Evolutionary conservation across 2,113 vertebrate species (phyloP).

Genomic region (Crotophaga sulcirostris): DNA sequence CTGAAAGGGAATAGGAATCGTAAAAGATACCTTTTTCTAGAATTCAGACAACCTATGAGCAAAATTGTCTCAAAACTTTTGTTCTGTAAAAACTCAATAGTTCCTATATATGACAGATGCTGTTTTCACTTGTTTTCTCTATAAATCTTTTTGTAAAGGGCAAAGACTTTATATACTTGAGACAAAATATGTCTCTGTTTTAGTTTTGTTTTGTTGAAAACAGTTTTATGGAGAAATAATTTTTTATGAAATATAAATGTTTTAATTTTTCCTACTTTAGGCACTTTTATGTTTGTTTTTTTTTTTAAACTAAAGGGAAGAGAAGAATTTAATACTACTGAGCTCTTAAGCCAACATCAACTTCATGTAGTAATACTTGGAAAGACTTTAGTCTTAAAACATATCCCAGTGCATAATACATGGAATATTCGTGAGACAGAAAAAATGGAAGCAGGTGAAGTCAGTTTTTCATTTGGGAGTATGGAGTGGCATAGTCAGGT

Average conservation of each 20-base stretch:
- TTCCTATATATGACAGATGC: neutral
- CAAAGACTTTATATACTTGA: neutral
- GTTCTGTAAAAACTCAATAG: neutral
- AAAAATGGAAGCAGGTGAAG: neutral
- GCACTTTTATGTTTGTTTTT: neutral
- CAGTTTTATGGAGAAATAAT: neutral
- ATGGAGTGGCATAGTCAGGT: neutral
- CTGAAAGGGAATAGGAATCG: neutral
- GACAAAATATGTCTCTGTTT: neutral
- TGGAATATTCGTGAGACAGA: neutral
- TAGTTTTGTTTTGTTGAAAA: neutral
- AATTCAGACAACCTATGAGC: neutral
- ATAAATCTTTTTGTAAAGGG: neutral
- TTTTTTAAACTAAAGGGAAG: neutral
- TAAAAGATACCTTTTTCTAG: neutral
- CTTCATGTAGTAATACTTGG: neutral
- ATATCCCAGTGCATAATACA: neutral
- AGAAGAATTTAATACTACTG: neutral
- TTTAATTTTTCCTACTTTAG: neutral
- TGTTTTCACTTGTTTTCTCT: neutral
- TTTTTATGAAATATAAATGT: neutral
- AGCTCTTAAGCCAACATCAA: conserved; percentile 20
- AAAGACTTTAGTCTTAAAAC: neutral
- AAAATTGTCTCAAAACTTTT: neutral
- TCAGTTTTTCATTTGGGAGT: neutral